A percentile compares a stretch with the other conserved stretches of the same genome.
Conservation (phyloP, 2,113 vertebrate species). For the Elachura formosa region DNA sequence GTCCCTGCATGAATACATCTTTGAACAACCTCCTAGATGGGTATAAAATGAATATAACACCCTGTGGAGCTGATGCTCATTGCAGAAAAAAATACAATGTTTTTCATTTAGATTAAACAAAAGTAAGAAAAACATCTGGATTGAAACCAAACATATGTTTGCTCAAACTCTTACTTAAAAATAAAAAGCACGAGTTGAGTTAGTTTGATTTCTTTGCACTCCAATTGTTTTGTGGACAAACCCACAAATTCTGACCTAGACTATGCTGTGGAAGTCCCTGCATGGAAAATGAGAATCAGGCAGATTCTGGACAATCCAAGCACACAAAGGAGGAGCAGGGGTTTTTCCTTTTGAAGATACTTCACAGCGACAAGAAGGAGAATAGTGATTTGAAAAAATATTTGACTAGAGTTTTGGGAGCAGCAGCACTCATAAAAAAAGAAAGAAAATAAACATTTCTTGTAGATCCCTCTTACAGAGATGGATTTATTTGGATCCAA, state of each 20-base stretch:
- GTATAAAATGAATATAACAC: background rate
- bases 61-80: background rate
- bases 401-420: background rate
- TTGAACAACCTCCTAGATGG: background rate
- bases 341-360: background rate
- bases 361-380: background rate
- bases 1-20: background rate
- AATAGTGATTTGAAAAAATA: background rate
- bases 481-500: background rate
- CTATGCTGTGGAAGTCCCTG: background rate
- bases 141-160: background rate
- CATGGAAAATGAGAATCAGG: background rate
- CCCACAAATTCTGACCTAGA: background rate
- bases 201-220: background rate
- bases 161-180: background rate
- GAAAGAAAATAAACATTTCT: background rate
- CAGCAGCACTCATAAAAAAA: background rate
- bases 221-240: background rate
- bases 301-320: background rate
- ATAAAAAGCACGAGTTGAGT: background rate
- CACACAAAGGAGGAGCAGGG: background rate
- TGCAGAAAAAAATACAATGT: background rate
- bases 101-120: background rate
- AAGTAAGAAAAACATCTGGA: background rate
- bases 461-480: background rate